Evolutionary conservation across 2,888 invertebrate species (phyloP).

Genomic region (Eupithecia inturbata): DNA sequence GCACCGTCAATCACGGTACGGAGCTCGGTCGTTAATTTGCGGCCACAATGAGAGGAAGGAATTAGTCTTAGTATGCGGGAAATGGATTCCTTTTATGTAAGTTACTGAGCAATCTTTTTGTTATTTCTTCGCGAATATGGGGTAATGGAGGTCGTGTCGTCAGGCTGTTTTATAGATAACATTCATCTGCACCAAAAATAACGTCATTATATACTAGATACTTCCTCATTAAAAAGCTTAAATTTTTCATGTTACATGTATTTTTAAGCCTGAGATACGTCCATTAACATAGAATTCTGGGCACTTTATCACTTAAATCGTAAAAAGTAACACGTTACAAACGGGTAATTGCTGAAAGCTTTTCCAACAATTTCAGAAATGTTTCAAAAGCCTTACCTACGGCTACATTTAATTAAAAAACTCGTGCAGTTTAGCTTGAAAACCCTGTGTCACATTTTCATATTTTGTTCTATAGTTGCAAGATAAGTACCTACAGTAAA

Average conservation of each 20-base stretch:
- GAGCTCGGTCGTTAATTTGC: conserved; percentile 52
- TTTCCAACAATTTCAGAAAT: conserved; percentile 28
- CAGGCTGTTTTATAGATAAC: not conserved
- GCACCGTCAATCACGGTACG: conserved; percentile 57
- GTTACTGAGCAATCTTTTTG: conserved; percentile 26
- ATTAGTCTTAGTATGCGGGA: conserved; percentile 52
- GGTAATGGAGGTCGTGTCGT: conserved; percentile 9
- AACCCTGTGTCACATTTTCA: conserved; percentile 12
- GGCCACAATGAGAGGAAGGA: conserved; percentile 54
- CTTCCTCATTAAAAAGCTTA: not conserved
- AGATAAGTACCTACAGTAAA: not conserved
- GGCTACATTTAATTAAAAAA: conserved; percentile 2
- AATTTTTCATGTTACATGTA: not conserved
- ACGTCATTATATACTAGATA: not conserved
- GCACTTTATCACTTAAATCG: not conserved
- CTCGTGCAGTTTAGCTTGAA: conserved; percentile 10
- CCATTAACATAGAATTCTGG: not conserved
- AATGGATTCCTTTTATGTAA: conserved; percentile 46
- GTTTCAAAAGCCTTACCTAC: conserved; percentile 10
- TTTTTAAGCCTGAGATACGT: conserved; percentile 2
- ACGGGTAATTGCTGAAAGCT: conserved; percentile 28
- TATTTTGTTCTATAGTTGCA: not conserved
- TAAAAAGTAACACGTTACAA: conserved; percentile 5
- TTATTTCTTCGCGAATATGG: conserved; percentile 20
- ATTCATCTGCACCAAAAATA: conserved; percentile 2